Base-by-base conservation (phyloP, 2,113 vertebrate genomes). In the Catharus minimus region DNA sequence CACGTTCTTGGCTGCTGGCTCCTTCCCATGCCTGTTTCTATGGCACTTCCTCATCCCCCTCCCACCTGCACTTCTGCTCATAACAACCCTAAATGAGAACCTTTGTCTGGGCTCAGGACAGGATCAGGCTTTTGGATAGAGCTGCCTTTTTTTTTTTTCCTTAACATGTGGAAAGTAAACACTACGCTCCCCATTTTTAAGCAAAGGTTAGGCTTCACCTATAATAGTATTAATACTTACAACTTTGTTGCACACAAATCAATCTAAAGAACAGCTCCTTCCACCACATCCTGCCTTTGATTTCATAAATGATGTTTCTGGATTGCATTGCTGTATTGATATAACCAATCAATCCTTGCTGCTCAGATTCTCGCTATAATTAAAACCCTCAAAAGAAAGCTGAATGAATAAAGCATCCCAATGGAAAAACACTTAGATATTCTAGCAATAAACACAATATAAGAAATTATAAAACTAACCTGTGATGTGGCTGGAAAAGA, bases 1-100 rank as follows among this genome's bases (percentile, higher is more conserved):
- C 72, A 55, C 56, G 15, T 87, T 92, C 46, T 90, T 85, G 81
- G 84, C 87, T 69, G 41, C 22, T 11, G 0, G 46, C 64, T 92
- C 78, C 87, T 93, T 96, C 81, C 82, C 33, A 27, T 19, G 18
- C 56, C 73, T 47, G 83, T 90, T 94, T 87, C 94, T 68, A 90
- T 90, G 86, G 78, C 58, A 66, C 64, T 91, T 89, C 72, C 79
- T 89, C 50, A 2, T 22, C 47, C 27, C 33, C 11, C 78, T 82
- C 89, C 85, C 85, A 93, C 58, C 47, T 65, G 66, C 78, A 33
- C 50, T 60, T 28, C 78, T 76, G 44, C 46, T 49, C 17, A 27
- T 50, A 89, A 27, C 32, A 73, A 7, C 41, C 17, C 41, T 89
- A 88, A 91, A 94, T 71, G 56, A 82, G 77, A 91, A 41, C 4